These are phyloP conservation scores for Ceratosolen fusciceps DNA, from an alignment of 1,140 invertebrate genomes.

Conservation along the genomic window DNA sequence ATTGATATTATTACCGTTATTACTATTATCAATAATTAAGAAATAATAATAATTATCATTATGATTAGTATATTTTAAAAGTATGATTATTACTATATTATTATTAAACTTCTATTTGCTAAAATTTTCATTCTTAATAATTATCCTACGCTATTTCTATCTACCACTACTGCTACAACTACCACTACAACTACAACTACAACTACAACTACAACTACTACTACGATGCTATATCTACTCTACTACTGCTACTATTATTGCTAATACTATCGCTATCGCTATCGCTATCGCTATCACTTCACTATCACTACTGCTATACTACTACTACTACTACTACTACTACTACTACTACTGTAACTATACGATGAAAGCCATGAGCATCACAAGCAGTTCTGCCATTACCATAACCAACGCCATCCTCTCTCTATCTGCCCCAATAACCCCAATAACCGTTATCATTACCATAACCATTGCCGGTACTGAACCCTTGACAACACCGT, in stretches of 20 bases:
- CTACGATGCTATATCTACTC: slow-evolving; percentile 54
- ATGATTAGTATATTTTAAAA: slow-evolving; percentile 49
- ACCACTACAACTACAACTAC: slow-evolving; percentile 56
- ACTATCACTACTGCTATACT: slow-evolving; percentile 51
- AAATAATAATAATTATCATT: slow-evolving; percentile 51
- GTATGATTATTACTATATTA: slow-evolving; percentile 57
- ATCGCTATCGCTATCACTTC: slow-evolving; percentile 56
- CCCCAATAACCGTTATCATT: slow-evolving; percentile 45
- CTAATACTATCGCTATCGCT: slow-evolving; percentile 60
- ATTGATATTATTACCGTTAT: slow-evolving; percentile 56
- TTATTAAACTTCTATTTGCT: slow-evolving; percentile 52
- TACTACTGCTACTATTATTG: slow-evolving; percentile 58
- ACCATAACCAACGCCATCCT: slow-evolving; percentile 52
- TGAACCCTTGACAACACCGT: slow-evolving; percentile 56
- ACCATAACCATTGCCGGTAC: slow-evolving; percentile 55
- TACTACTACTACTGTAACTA: slow-evolving; percentile 60
- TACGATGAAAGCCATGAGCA: slow-evolving; percentile 56
- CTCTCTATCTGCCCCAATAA: neutral
- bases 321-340: slow-evolving; percentile 30
- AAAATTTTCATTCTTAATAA: slow-evolving; percentile 46
- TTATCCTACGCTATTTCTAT: slow-evolving; percentile 50
- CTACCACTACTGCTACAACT: slow-evolving; percentile 54
- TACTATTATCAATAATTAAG: slow-evolving; percentile 45
- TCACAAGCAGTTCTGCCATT: slow-evolving; percentile 55
- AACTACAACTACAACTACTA: slow-evolving; percentile 55